Percentiles rank a stretch among this genome's conserved stretches.
These are phyloP conservation scores for Rhabdophis nuchalis DNA, from an alignment of 2,797 vertebrate species.

Conservation along the genomic window DNA sequence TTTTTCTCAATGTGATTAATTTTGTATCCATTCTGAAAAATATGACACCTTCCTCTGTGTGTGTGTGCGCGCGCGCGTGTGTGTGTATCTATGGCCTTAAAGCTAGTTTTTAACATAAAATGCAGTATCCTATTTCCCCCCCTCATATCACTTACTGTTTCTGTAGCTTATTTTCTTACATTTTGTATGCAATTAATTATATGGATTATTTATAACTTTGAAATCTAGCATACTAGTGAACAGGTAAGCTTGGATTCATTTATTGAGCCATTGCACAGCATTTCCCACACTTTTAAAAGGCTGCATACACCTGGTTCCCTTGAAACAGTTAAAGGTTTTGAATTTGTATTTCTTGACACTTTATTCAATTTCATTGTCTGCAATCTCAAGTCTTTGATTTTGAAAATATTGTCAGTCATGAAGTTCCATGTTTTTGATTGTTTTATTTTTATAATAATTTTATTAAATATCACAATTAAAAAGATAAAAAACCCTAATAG, in stretches of 20 bases:
- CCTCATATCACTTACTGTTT: not conserved
- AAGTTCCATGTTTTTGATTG: not conserved
- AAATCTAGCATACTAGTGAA: not conserved
- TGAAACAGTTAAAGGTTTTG: not conserved
- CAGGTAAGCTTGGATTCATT: not conserved
- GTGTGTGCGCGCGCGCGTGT: too few relatives aligned
- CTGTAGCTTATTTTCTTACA: not conserved
- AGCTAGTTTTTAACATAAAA: not conserved
- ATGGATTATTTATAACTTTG: not conserved
- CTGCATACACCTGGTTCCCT: not conserved
- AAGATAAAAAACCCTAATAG: not conserved
- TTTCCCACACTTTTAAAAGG: not conserved
- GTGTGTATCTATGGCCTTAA: not conserved
- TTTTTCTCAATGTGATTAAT: not conserved
- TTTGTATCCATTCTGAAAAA: not conserved
- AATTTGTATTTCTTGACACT: not conserved
- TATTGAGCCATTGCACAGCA: not conserved
- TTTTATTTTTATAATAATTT: not conserved
- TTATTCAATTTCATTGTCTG: not conserved
- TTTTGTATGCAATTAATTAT: not conserved
- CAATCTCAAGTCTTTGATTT: not conserved
- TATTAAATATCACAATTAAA: not conserved
- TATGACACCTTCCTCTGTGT: not conserved
- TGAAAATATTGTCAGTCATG: not conserved
- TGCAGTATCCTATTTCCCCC: not conserved